Evolutionary conservation across 2,888 invertebrate genomes (phyloP).

Genomic region (Cantharis lateralis): DNA sequence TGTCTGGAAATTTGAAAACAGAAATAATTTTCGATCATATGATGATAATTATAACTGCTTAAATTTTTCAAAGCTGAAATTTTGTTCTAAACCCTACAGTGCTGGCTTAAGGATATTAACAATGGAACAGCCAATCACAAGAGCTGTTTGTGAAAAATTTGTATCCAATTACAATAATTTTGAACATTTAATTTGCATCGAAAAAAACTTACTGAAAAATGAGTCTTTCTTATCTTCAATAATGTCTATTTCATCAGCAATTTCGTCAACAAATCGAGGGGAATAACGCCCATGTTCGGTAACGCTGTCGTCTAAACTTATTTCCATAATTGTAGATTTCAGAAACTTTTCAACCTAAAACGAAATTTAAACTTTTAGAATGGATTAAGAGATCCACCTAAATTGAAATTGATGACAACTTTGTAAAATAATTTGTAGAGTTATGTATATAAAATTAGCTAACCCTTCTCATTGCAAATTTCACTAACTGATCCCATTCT

Average conservation of each 20-base stretch:
- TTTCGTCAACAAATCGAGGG: constrained; percentile 82
- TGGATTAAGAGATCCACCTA: constrained; percentile 1
- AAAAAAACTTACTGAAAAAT: constrained; percentile 73
- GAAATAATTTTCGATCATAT: neutral
- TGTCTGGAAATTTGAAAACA: neutral
- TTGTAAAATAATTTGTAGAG: neutral
- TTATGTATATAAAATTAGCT: constrained; percentile 25
- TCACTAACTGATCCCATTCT: constrained; percentile 81
- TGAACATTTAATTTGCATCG: neutral
- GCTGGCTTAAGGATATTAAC: no score
- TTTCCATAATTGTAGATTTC: constrained; percentile 77
- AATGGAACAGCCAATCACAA: neutral
- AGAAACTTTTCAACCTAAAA: constrained; percentile 66
- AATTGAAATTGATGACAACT: neutral
- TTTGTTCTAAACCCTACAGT: no score
- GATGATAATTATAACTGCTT: neutral
- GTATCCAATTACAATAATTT: neutral
- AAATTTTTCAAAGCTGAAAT: neutral
- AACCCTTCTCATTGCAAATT: constrained; percentile 76
- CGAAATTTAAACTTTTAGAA: neutral
- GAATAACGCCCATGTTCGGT: constrained; percentile 75
- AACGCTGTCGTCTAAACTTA: constrained; percentile 75
- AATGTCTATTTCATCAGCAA: constrained; percentile 80
- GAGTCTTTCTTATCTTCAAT: constrained; percentile 82
- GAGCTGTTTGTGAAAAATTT: neutral